Conservation (phyloP, 2,888 invertebrate genomes). For the Matsumyia berberina region DNA sequence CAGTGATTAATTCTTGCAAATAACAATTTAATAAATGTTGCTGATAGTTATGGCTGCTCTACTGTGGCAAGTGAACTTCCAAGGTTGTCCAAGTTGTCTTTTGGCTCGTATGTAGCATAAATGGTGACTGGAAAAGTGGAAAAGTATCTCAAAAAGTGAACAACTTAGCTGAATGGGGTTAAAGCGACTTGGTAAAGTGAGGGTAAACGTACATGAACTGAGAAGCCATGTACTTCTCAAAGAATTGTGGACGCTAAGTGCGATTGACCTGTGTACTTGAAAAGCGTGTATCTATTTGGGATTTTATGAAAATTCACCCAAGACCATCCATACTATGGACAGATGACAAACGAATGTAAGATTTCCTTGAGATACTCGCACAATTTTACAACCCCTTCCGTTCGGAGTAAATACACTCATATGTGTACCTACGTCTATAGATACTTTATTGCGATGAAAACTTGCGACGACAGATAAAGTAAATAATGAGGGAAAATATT, state of each 20-base stretch:
- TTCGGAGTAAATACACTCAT: slow-evolving; percentile 13
- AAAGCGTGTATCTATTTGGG: slow-evolving; percentile 12
- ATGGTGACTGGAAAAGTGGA: slow-evolving; percentile 16
- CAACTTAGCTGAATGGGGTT: slow-evolving; percentile 71
- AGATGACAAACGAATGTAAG: slow-evolving; percentile 22
- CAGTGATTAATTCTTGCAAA: slow-evolving; percentile 64
- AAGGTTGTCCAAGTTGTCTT: slow-evolving; percentile 71
- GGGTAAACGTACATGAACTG: slow-evolving; percentile 62
- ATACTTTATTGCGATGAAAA: slow-evolving; percentile 58
- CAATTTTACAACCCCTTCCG: slow-evolving; percentile 63
- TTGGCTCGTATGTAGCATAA: neutral
- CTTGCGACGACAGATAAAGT: slow-evolving; percentile 74
- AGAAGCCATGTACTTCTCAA: slow-evolving; percentile 69
- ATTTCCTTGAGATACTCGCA: slow-evolving; percentile 57
- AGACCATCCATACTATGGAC: neutral
- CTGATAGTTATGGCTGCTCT: slow-evolving; percentile 45
- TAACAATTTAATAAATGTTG: slow-evolving; percentile 65
- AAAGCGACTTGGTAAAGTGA: slow-evolving; percentile 61
- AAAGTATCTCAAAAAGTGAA: slow-evolving; percentile 42
- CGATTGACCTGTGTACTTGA: slow-evolving; percentile 71
- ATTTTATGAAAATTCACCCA: slow-evolving; percentile 3
- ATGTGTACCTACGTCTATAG: slow-evolving; percentile 25
- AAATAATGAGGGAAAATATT: slow-evolving; percentile 79
- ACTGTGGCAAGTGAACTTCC: slow-evolving; percentile 27
- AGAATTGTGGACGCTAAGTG: slow-evolving; percentile 45